These are phyloP conservation scores for Lindbergichthys nudifrons DNA, from an alignment of 2,797 vertebrate species.

Conservation along the genomic window DNA sequence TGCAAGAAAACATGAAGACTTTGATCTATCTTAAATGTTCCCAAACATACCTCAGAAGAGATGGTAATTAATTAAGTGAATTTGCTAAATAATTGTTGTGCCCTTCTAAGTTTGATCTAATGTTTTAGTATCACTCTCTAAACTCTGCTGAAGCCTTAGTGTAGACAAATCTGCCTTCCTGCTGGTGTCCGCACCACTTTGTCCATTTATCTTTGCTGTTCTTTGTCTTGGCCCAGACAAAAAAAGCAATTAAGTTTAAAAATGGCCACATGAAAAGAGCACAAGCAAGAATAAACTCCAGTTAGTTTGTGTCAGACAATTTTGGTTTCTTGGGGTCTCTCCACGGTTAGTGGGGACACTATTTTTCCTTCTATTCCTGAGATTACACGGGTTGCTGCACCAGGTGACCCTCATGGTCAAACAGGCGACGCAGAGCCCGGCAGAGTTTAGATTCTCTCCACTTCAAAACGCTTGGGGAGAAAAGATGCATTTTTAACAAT, in stretches of 20 bases:
- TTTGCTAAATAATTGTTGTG: conserved; percentile 8
- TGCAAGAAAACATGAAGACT: conserved; percentile 14
- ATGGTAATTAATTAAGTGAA: background rate
- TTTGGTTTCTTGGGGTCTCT: conserved; percentile 77
- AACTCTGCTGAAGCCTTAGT: conserved; percentile 37
- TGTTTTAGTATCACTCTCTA: conserved; percentile 56
- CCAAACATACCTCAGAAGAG: background rate
- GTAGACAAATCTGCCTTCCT: conserved; percentile 43
- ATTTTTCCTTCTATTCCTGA: conserved; percentile 81
- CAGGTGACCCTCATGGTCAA: conserved; percentile 88
- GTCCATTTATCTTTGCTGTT: conserved; percentile 67
- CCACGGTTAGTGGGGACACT: conserved; percentile 69
- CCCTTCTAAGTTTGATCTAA: conserved; percentile 13
- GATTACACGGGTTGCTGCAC: conserved; percentile 92
- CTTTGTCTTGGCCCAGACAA: conserved; percentile 50
- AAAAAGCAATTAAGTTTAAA: conserved; percentile 80
- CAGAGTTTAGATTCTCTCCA: conserved; percentile 86
- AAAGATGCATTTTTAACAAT: conserved; percentile 72
- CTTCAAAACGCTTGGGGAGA: conserved; percentile 61
- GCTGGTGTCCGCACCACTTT: conserved; percentile 53
- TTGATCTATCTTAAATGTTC: background rate
- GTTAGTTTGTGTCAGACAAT: conserved; percentile 77
- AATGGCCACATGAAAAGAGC: conserved; percentile 76
- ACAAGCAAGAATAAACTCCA: conserved; percentile 75
- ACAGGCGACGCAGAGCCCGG: conserved; percentile 80